Base-by-base conservation (phyloP, 2,797 vertebrate genomes). In the Eleutherodactylus coqui region DNA sequence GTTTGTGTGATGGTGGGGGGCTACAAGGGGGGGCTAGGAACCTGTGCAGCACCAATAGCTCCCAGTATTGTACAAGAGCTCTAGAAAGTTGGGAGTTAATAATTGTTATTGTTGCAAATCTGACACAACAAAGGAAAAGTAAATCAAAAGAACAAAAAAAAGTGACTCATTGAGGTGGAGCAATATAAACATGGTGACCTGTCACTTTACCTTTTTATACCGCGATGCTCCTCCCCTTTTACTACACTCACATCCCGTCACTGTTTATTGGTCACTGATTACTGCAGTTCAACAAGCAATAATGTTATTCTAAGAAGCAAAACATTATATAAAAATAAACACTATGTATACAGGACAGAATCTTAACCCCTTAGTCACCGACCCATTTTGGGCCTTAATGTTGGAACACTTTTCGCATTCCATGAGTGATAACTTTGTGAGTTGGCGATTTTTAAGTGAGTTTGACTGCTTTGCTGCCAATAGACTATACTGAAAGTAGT, bases 1-100 rank as follows among this genome's bases (percentile, higher is more conserved):
- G 38, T 43, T 70, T 43, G 69, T 45, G 5, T 72, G 69, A 43
- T 72, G 24, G 67, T 45, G 69, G 69, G 69, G 69, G 69, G 38
- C 43, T 72, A 27, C 11, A 7, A 72, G 38, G 69, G 41, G 41
- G 14, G 7, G 24, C 38, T 6, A 11, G 24, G 24, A 11, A 4
- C 10, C 36, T 70, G 7, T 11, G 36, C 67, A 24, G 36, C 34
- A 69, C 36, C 69, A 27, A 21, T 41, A 21, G 19, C 19, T 41
- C 4, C 19, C 36, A 43, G 69, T 10, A 1, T 32, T 2, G 29
- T 32, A 32, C 10, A 29, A 62, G 29, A 14, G 5, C 29, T 32
- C 14, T 34, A 34, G 60, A 32, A 34, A 64, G 60, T 64, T 14
- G 0, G 34, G 2, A 5, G 4, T 32, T 16, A 13, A 64, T 64